Evolutionary conservation across 2,888 invertebrate genomes (phyloP).

Genomic region (Cerastoderma edule): DNA sequence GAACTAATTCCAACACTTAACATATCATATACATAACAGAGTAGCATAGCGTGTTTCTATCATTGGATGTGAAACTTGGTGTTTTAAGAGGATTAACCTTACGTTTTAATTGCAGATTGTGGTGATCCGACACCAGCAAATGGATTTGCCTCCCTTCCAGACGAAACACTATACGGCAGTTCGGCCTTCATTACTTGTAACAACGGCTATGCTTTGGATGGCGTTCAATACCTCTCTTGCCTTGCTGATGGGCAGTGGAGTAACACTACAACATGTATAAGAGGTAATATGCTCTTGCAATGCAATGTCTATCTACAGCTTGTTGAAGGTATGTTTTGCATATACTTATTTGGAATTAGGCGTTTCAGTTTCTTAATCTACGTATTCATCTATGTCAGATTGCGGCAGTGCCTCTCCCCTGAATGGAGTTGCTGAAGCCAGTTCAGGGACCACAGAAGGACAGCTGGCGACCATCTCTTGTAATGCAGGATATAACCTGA

Average conservation of each 20-base stretch:
- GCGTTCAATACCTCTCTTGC: conserved; percentile 11
- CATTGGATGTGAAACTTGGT: too few species aligned
- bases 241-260: conserved; percentile 15
- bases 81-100: too few species aligned
- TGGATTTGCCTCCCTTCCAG: neutral
- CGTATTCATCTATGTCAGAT: neutral
- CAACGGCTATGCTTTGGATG: conserved; percentile 1
- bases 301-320: too few species aligned
- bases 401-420: conserved; percentile 8
- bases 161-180: conserved; percentile 24
- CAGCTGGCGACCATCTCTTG: conserved; percentile 1
- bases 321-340: too few species aligned
- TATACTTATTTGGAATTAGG: too few species aligned
- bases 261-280: conserved; percentile 9
- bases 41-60: too few species aligned
- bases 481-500: conserved; percentile 22
- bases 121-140: conserved; percentile 20
- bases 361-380: too few species aligned
- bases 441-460: neutral
- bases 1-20: too few species aligned
- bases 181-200: conserved; percentile 9
- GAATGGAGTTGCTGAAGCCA: conserved; percentile 14
- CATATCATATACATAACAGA: too few species aligned
- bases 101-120: conserved; percentile 36
- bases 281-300: too few species aligned